These are phyloP conservation scores for Diacarnus erythraeanus DNA, from an alignment of 37 sponge, comb jelly and placozoan genomes.

Conservation along the genomic window DNA sequence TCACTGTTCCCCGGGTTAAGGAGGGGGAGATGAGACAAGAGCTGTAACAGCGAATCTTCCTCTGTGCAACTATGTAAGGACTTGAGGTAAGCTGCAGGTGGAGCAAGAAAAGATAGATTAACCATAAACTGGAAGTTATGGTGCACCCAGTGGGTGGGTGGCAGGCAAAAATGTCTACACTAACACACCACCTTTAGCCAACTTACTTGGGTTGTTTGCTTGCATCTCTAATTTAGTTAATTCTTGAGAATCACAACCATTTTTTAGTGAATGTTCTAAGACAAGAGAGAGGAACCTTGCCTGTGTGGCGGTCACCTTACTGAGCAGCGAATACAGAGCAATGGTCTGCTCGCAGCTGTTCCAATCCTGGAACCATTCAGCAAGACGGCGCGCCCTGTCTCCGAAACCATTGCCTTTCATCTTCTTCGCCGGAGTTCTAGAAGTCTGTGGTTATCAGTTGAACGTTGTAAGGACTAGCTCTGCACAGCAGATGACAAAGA, in stretches of 20 bases:
- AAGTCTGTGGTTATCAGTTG: not conserved
- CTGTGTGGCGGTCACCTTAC: slow-evolving; percentile 75
- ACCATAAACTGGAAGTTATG: not conserved
- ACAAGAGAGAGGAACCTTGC: slow-evolving; percentile 84
- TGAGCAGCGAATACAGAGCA: slow-evolving; percentile 82
- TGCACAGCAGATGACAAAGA: not conserved
- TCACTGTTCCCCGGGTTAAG: slow-evolving; percentile 76
- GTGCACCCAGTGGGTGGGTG: not conserved
- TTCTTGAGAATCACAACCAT: slow-evolving; percentile 52
- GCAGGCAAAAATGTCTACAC: no score
- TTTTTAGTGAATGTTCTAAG: slow-evolving; percentile 63
- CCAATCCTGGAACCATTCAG: slow-evolving; percentile 87
- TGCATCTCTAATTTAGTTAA: slow-evolving; percentile 68
- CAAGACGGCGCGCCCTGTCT: slow-evolving; percentile 60
- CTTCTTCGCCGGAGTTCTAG: no score
- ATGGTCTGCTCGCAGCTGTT: slow-evolving; percentile 92
- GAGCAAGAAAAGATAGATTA: no score
- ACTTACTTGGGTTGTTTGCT: slow-evolving; percentile 82
- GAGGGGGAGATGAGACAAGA: slow-evolving; percentile 75
- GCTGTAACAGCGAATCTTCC: slow-evolving; percentile 58
- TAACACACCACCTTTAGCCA: no score
- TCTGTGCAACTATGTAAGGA: slow-evolving; percentile 60
- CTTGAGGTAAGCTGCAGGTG: slow-evolving; percentile 65
- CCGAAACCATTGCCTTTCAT: slow-evolving; percentile 76
- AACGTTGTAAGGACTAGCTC: not conserved